Evolutionary conservation across 35 echinoderm and acorn worm species (phyloP), one percentile per base, ranked within the genome.

Genomic region (Ophioderma brevispina): DNA sequence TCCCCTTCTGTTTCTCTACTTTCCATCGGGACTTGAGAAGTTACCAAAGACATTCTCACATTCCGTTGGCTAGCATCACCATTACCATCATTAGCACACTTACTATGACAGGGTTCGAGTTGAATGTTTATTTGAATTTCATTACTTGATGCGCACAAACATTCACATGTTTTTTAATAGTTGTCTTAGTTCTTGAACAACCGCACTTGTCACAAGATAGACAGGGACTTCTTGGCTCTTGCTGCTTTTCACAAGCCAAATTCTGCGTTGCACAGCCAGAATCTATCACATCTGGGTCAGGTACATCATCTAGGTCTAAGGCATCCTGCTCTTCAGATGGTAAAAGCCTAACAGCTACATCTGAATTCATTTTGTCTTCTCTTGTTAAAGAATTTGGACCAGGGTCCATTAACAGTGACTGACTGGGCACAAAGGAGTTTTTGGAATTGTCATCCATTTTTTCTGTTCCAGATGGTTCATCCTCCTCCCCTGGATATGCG

Each of bases 121-220:
- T 19, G 35, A 11, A 85, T 85, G 37, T 59, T 75, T 10, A 85
- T 85, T 15, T 85, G 49, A 64, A 85, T 59, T 59, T 85, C 50
- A 59, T 55, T 85, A 40, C 83, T 23, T 64, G 50, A 36, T 85
- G 33, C 25, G 70, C 23, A 64, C 63, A 52, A 6, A 70, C 32
- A 35, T 64, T 63, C 37, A 85, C 35, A 59, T 85, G 63, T 40
- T 40, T n/a, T 21, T 25, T 17, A 41, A 31, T 38, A 30, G 32
- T 85, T 23, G 41, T 46, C 41, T 46, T 46, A 8, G 41, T 8
- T 17, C 17, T 46, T 4, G 17, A 4, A 8, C 41, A 17, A 46
- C 41, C 41, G 41, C 41, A 46, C 5, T 46, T 46, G 41, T 46
- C 41, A 46, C 41, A 46, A 46, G 41, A 8, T 4, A 17, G 17